Base-by-base conservation (phyloP, 2,797 vertebrate species). In the Intellagama lesueurii region DNA sequence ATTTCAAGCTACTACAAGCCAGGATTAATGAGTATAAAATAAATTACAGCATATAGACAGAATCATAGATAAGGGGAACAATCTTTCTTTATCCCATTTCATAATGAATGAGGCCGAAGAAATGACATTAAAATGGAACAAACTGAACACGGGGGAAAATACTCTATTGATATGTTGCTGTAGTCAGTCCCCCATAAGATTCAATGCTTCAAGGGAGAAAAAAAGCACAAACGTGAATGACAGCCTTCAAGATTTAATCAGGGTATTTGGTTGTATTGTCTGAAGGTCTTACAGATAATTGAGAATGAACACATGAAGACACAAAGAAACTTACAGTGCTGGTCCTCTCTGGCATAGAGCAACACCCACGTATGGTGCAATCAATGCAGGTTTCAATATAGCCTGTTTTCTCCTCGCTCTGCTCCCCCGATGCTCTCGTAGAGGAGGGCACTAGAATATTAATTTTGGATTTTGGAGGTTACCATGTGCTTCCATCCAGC, bases 41-140 rank as follows among this genome's bases (percentile, higher is more conserved):
- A 60, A 84, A 40, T 49, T 19, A 1, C 70, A 7, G 44, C 40
- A 90, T 7, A 35, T 40, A 40, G 40, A 40, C 40, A 40, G 40
- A 40, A 40, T 69, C 69, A n/a, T 3, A 0, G 0, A 73, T 3
- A 0, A 0, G 77, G 87, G 79, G 66, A 14, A 0, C 0, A 60
- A 24, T 26, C 72, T 78, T 90, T 85, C 47, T 82, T 80, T 35
- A 30, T n/a, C 5, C n/a, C 0, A 47, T 85, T 91, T 83, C 86
- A 83, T 75, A 87, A 30, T 82, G n/a, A 0, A 2, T 32, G 24
- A 78, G 80, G 5, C 47, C 91, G 32, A 80, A 70, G 28, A 76
- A 70, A 82, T 88, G 8, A 70, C 77, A 91, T 70, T 77, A 76
- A 91, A 82, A 80, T 49, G 24, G n/a, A 87, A 76, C 4, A 83